Evolutionary conservation across 1,140 invertebrate species (phyloP).

Genomic region (Bombus difficillimus): DNA sequence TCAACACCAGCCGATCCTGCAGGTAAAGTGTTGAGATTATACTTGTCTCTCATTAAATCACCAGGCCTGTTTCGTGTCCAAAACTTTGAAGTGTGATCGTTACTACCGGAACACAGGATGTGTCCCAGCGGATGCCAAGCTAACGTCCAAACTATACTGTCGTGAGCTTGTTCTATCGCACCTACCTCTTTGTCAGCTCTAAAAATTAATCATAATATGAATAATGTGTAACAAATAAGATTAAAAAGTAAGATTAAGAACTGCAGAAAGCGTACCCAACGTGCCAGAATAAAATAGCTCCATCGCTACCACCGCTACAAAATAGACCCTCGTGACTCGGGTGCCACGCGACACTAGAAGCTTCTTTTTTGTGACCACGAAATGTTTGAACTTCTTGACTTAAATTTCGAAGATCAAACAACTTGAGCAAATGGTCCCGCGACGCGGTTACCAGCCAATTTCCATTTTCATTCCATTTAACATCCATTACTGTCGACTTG

Average conservation of each 20-base stretch:
- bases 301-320: conserved; percentile 98
- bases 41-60: conserved; percentile 98
- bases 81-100: conserved; percentile 99
- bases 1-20: conserved; percentile 88
- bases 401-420: conserved; percentile 99
- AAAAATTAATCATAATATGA: conserved; percentile 53
- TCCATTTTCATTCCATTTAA: conserved; percentile 99
- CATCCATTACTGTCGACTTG: conserved; percentile 99
- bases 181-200: conserved; percentile 99
- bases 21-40: conserved; percentile 96
- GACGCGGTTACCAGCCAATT: conserved; percentile 99
- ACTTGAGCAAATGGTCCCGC: conserved; percentile 97
- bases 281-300: conserved; percentile 99
- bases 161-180: conserved; percentile 98
- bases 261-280: conserved; percentile 89
- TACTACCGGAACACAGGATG: conserved; percentile 98
- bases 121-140: conserved; percentile 99
- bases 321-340: conserved; percentile 98
- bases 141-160: conserved; percentile 99
- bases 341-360: conserved; percentile 98
- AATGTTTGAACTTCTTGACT: conserved; percentile 97
- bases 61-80: conserved; percentile 99
- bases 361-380: conserved; percentile 99
- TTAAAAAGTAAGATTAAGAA: background rate
- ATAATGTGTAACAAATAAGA: background rate